Base-by-base conservation (phyloP, 2,797 vertebrate genomes). In the Anabacerthia variegaticeps region DNA sequence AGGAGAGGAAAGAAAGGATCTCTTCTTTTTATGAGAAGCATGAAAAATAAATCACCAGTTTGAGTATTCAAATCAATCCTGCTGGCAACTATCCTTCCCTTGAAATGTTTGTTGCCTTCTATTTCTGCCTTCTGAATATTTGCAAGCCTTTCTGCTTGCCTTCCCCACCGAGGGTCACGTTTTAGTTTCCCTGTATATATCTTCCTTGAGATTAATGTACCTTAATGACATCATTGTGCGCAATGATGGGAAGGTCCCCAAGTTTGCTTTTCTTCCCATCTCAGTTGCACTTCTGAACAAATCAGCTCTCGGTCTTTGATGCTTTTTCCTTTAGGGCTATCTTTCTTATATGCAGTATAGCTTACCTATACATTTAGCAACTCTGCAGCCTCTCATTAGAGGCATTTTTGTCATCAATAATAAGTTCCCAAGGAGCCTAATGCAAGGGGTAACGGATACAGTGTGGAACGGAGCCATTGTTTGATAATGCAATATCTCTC, bases 61-160 rank as follows among this genome's bases (percentile, higher is more conserved):
- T 69, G 91, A 96, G 96, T 96, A 97, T 97, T 97, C 97, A 96
- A 83, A 96, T 97, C 97, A 97, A 96, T 97, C 96, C 95, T 92
- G 73, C 92, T 96, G 96, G 97, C 96, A 97, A 97, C 95, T 93
- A 89, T 94, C 97, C 96, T 97, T 97, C 96, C 92, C 96, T 92
- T 87, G 96, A 97, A 97, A 96, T 94, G 97, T 96, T 97, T 96
- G 93, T 94, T 93, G 93, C 97, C 93, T 96, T 79, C 32, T 88
- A 66, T 96, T 96, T 90, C 95, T 95, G 90, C 94, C 92, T 96
- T 73, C 88, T 49, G 96, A 96, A 96, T 88, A 95, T 96, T 96
- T 92, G 68, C 92, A 74, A 95, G 92, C 71, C 87, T 95, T 93
- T 90, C 62, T 78, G 86, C 92, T 69, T 88, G 76, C 85, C 78